phyloP scores from a whole-genome alignment of 2,113 vertebrate genomes.

The Hucho hucho region DNA sequence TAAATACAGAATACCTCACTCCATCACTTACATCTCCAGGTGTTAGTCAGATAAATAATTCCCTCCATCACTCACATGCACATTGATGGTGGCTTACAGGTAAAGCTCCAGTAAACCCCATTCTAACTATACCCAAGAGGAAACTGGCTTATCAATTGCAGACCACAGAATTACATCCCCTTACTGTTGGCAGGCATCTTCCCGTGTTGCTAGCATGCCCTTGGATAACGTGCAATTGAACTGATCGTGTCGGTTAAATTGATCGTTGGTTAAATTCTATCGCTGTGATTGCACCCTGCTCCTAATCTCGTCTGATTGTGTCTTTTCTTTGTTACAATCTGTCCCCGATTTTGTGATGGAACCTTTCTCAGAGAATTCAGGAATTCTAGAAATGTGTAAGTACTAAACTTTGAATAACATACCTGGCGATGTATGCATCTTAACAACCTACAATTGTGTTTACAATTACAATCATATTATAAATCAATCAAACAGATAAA shows the following conservation, averaged over 20 bases:
- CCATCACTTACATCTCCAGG: conserved; percentile 4
- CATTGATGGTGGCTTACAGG: conserved; percentile 5
- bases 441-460: too few relatives aligned
- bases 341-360: neutral
- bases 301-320: neutral
- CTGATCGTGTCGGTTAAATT: neutral
- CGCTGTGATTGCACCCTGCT: neutral
- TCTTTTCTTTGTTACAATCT: neutral
- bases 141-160: neutral
- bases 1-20: conserved; percentile 17
- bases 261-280: neutral
- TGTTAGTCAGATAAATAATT: conserved; percentile 7
- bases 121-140: neutral
- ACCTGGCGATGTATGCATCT: too few relatives aligned
- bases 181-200: neutral
- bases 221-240: too few relatives aligned
- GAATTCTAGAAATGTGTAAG: neutral
- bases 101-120: neutral
- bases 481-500: too few relatives aligned
- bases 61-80: conserved; percentile 1
- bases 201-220: neutral
- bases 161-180: neutral
- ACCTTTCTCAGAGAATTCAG: neutral
- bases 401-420: too few relatives aligned
- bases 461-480: too few relatives aligned